These are phyloP conservation scores for Formica aserva DNA, from an alignment of 2,888 invertebrate genomes.

Conservation along the genomic window DNA sequence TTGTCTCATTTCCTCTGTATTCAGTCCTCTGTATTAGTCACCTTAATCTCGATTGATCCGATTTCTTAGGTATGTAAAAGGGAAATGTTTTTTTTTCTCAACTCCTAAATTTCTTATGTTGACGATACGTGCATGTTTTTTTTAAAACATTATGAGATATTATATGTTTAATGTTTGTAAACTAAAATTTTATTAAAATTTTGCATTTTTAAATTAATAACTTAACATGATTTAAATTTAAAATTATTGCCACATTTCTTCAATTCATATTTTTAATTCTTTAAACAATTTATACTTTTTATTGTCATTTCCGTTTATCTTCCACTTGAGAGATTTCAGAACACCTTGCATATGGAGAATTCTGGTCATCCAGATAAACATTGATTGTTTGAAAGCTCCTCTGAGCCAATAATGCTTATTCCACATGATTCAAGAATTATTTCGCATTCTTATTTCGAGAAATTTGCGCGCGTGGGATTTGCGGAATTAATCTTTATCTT, in stretches of 20 bases:
- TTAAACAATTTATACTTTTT: constrained; percentile 5
- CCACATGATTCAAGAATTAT: neutral
- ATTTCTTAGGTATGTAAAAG: constrained; percentile 15
- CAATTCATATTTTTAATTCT: neutral
- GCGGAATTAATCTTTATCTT: constrained; percentile 56
- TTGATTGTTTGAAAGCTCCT: constrained; percentile 1
- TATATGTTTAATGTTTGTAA: neutral
- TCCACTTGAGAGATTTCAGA: neutral
- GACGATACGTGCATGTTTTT: neutral
- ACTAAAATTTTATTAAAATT: neutral
- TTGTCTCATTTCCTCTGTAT: constrained; percentile 13
- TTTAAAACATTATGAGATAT: neutral
- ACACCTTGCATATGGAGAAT: constrained; percentile 27
- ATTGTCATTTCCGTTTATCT: constrained; percentile 11
- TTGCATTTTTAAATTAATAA: constrained; percentile 4
- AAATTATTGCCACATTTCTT: neutral
- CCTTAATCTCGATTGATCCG: constrained; percentile 11
- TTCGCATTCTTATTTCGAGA: constrained; percentile 23
- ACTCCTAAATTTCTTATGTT: neutral
- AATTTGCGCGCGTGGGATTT: constrained; percentile 10
- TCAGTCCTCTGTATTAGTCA: neutral
- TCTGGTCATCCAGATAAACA: constrained; percentile 21
- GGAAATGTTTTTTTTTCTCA: neutral
- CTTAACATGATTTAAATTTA: neutral
- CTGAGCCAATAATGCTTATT: neutral